phyloP scores from a whole-genome alignment of 1,140 invertebrate species.

The Odontomachus brunneus region DNA sequence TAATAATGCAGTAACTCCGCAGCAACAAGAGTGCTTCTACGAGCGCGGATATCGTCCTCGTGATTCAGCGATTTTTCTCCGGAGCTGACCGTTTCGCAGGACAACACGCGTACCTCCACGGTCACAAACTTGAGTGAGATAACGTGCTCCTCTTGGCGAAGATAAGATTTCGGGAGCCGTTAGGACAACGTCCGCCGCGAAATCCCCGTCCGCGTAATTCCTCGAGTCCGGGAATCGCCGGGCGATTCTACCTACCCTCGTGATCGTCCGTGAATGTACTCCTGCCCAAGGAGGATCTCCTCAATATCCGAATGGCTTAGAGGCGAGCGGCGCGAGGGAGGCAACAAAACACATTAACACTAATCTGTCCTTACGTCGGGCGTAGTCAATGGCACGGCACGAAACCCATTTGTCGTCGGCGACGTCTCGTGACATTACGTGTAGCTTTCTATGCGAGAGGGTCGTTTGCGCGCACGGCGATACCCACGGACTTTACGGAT shows the following conservation, averaged over 20 bases:
- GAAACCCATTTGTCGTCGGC: slow-evolving; percentile 71
- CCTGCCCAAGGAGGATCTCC: neutral
- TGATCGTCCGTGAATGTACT: slow-evolving; percentile 20
- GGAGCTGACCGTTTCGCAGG: neutral
- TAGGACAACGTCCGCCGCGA: slow-evolving; percentile 31
- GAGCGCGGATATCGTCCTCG: neutral
- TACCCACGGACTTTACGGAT: too few relatives aligned
- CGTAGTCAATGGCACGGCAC: slow-evolving; percentile 71
- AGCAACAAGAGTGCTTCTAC: neutral
- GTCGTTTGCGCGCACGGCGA: too few relatives aligned
- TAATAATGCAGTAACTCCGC: slow-evolving; percentile 35
- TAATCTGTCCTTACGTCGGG: slow-evolving; percentile 72
- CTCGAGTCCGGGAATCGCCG: neutral
- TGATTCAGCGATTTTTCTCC: slow-evolving; percentile 17
- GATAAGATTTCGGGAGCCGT: slow-evolving; percentile 51
- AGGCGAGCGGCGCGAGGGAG: slow-evolving; percentile 16
- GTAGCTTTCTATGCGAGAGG: slow-evolving; percentile 27
- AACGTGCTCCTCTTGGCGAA: slow-evolving; percentile 34
- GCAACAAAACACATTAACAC: slow-evolving; percentile 74
- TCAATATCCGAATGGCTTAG: slow-evolving; percentile 51
- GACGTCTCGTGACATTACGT: slow-evolving; percentile 69
- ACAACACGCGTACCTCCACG: slow-evolving; percentile 30
- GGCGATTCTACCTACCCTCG: neutral
- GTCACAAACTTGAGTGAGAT: slow-evolving; percentile 28
- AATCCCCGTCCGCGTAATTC: slow-evolving; percentile 27